Evolutionary conservation across 2,888 invertebrate genomes (phyloP), one percentile per base, ranked within the genome.

Genomic region (Entomobrya multifasciata): DNA sequence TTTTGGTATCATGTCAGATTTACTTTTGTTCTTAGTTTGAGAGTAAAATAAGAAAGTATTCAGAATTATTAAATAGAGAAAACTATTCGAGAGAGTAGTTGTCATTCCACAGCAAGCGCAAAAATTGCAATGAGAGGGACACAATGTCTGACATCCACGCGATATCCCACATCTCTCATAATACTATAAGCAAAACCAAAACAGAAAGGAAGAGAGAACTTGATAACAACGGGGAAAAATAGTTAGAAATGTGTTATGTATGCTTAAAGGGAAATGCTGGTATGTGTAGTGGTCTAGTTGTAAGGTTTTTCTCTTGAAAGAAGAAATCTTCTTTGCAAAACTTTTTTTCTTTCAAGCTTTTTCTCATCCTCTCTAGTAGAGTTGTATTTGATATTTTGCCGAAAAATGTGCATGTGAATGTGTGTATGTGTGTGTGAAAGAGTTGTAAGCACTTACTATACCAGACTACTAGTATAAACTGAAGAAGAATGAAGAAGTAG

Each of bases 301-400:
- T 67, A 11, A 3, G 3, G 11, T n/a, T n/a, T 49, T 70, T 25
- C 70, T 44, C 44, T 25, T 2, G 6, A 1, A 70, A 22, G 47
- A 70, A 44, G 47, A 47, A 36, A 36, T 49, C 44, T 25, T 67
- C 41, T 25, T 70, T 27, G 4, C 70, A 47, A 44, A 49, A 70
- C 47, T 70, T 47, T 65, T 36, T n/a, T n/a, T 44, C 20, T 25
- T 30, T 25, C 20, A 44, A 44, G 44, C 70, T 20, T 22, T n/a
- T n/a, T n/a, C n/a, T n/a, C n/a, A n/a, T 44, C 22, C 70, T 47
- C 47, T 25, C 70, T 25, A n/a, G n/a, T n/a, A n/a, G n/a, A n/a
- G n/a, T n/a, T n/a, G n/a, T n/a, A n/a, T 70, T 70, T 70, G 70
- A 70, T 70, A 25, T 22, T 70, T 70, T 44, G 70, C 47, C 47